Base-by-base conservation (phyloP, 2,888 invertebrate species). In the Cheilosia soror region DNA sequence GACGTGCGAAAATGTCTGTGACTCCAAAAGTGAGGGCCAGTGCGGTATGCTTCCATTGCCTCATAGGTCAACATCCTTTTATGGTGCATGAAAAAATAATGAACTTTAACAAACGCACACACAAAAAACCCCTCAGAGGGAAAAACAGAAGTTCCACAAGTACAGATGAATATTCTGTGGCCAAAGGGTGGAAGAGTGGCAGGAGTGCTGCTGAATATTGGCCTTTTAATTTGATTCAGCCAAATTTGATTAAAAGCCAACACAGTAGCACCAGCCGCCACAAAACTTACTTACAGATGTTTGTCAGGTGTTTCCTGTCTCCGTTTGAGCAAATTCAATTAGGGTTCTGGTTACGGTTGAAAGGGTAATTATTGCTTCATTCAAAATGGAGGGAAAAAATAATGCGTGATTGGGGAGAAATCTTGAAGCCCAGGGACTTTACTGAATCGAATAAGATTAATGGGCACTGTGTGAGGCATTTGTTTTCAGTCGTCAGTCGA, bases 191-290 rank as follows among this genome's bases (percentile, higher is more conserved):
- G 42, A 15, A 5, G 11, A 49, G 25, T 1, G 20, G 27, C 4
- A 13, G 5, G 25, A 40, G 15, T 29, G 25, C 15, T n/a, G 51
- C 57, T 63, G 83, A 75, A 68, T 76, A 80, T 80, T 68, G 76
- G 76, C 51, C 79, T 58, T 80, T 85, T 80, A 85, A 85, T 85
- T 85, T 80, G 72, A 85, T 85, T 57, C 76, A 60, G 80, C 76
- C 65, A 85, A 80, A 85, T 85, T 85, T 85, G 85, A 85, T 85
- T 85, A 85, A 85, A 85, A 69, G 77, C 69, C 65, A 68, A 51
- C 71, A 68, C 72, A 63, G 53, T 49, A 51, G 69, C 42, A 63
- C 7, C 40, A n/a, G 49, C 68, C 57, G 51, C 68, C 63, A 53
- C 81, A 66, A 66, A 77, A 76, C 63, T 51, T 72, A 83, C 72